Conservation (phyloP, 2,888 invertebrate species). For the Arge pagana region DNA sequence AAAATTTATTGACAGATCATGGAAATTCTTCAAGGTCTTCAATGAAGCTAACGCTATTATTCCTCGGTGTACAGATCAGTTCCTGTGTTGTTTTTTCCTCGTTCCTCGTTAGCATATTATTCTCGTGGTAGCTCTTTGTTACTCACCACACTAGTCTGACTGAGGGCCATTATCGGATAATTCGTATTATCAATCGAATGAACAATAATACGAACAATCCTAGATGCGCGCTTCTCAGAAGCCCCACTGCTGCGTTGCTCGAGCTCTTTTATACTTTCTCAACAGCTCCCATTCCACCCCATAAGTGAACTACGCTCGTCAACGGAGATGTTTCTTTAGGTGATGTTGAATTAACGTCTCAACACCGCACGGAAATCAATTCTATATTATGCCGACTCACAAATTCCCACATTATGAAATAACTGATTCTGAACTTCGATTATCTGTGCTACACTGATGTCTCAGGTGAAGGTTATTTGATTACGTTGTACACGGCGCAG, state of each 20-base stretch:
- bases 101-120: conserved; percentile 16
- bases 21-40: conserved; percentile 15
- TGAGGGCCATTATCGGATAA: conserved; percentile 66
- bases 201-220: conserved; percentile 53
- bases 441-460: no score
- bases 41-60: no score
- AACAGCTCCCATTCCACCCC: conserved; percentile 48
- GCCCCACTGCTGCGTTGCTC: conserved; percentile 48
- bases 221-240: conserved; percentile 48
- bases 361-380: no score
- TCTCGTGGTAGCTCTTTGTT: conserved; percentile 32
- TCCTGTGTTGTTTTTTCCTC: no score
- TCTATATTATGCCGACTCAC: no score
- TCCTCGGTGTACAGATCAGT: no score
- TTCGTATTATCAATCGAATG: conserved; percentile 53
- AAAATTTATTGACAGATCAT: conserved; percentile 20
- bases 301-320: conserved; percentile 25
- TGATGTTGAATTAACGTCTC: no score
- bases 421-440: no score
- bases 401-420: no score
- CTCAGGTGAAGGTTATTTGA: no score
- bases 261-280: conserved; percentile 57
- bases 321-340: no score
- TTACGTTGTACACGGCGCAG: no score
- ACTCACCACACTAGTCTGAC: conserved; percentile 72